Conservation (phyloP, 2,113 vertebrate species). For the Terrapene triunguis region DNA sequence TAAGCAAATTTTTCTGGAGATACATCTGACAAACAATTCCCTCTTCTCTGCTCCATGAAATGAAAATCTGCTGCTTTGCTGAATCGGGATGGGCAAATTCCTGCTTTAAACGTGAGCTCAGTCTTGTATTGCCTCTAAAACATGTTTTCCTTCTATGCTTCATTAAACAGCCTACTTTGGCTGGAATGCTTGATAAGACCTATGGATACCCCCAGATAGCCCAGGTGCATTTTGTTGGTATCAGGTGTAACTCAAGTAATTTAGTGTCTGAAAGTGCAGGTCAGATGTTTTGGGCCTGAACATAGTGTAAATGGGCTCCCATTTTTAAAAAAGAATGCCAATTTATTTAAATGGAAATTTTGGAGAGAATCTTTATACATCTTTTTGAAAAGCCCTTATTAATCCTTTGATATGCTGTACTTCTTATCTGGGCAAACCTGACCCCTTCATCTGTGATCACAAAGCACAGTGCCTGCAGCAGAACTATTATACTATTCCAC, state of each 20-base stretch:
- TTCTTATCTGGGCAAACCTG: background rate
- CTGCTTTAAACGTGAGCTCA: conserved; percentile 28
- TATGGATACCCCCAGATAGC: background rate
- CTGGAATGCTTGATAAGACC: conserved; percentile 14
- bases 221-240: background rate
- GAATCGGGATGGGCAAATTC: conserved; percentile 7
- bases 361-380: background rate
- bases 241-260: background rate
- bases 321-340: background rate
- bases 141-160: conserved; percentile 1
- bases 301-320: background rate
- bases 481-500: background rate
- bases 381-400: background rate
- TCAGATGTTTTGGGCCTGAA: background rate
- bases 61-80: background rate
- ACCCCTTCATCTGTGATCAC: background rate
- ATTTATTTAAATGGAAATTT: background rate
- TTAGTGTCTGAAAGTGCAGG: background rate
- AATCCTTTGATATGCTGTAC: background rate
- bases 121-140: background rate
- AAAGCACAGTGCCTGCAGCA: background rate
- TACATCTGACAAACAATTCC: background rate
- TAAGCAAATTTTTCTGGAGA: conserved; percentile 17
- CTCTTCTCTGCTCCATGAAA: conserved; percentile 1
- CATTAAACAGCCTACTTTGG: background rate